Conservation (phyloP, 2,797 vertebrate species). For the Pitangus sulphuratus region DNA sequence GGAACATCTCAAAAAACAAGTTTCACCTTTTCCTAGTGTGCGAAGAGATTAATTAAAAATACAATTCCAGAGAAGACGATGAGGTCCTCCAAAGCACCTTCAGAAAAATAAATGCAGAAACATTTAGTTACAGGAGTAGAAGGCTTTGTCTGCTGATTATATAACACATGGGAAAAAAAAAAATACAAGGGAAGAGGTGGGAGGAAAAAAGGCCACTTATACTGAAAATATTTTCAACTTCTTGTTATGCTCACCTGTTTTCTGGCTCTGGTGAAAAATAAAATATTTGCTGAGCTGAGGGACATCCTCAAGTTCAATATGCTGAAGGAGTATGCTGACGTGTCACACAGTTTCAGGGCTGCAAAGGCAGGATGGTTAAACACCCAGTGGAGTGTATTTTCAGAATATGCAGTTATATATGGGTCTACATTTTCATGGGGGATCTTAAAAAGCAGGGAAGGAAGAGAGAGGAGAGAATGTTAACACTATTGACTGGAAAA, state of each 20-base stretch:
- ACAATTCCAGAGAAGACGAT: not conserved
- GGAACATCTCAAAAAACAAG: not conserved
- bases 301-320: not conserved
- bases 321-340: not conserved
- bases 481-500: not conserved
- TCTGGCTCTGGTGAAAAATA: not conserved
- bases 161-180: not conserved
- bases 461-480: not conserved
- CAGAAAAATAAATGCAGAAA: not conserved
- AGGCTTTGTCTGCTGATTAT: not conserved
- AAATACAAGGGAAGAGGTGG: not conserved
- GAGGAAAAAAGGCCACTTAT: not conserved
- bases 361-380: not conserved
- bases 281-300: slow-evolving; percentile 21
- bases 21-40: not conserved
- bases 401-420: not conserved
- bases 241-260: not conserved
- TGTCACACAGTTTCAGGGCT: not conserved
- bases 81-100: not conserved
- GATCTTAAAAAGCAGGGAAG: not conserved
- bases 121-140: not conserved
- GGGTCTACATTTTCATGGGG: not conserved
- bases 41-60: not conserved
- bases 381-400: not conserved
- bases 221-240: not conserved